Conservation (phyloP, 2,797 vertebrate species). For the Pygocentrus nattereri region DNA sequence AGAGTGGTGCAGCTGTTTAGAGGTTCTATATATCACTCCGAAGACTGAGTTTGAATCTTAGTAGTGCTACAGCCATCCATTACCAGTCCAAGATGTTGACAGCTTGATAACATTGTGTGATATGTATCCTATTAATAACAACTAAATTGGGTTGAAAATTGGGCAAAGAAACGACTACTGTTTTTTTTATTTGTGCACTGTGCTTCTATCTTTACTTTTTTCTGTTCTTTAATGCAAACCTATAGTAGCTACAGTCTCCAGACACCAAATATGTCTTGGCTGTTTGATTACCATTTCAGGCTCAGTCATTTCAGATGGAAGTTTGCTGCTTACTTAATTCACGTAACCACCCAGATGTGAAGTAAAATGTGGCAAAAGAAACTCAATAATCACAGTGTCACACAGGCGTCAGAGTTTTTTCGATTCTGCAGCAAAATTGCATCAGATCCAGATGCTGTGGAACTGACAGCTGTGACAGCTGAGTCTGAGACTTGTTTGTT, state of each 20-base stretch:
- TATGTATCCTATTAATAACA: too few relatives aligned
- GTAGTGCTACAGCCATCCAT: too few relatives aligned
- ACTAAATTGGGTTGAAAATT: neutral
- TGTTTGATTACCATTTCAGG: neutral
- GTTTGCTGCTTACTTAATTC: neutral
- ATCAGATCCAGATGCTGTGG: slow-evolving; percentile 11
- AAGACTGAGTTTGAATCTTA: too few relatives aligned
- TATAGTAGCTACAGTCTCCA: neutral
- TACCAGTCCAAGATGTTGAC: too few relatives aligned
- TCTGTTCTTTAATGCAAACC: neutral
- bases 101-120: too few relatives aligned
- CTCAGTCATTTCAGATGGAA: too few relatives aligned
- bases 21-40: too few relatives aligned
- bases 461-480: slow-evolving; percentile 26
- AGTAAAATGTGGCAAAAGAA: slow-evolving; percentile 4
- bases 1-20: too few relatives aligned
- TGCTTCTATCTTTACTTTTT: neutral
- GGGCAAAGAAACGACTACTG: too few relatives aligned
- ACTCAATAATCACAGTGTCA: slow-evolving; percentile 9
- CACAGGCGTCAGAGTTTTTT: slow-evolving; percentile 10
- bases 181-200: too few relatives aligned
- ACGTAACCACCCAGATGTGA: slow-evolving; percentile 4
- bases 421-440: neutral
- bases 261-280: neutral
- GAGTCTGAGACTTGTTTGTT: neutral